Percentiles rank a stretch among this genome's conserved stretches.
phyloP scores from a whole-genome alignment of 64 coral and sea anemone genomes.

The Actinia equina region DNA sequence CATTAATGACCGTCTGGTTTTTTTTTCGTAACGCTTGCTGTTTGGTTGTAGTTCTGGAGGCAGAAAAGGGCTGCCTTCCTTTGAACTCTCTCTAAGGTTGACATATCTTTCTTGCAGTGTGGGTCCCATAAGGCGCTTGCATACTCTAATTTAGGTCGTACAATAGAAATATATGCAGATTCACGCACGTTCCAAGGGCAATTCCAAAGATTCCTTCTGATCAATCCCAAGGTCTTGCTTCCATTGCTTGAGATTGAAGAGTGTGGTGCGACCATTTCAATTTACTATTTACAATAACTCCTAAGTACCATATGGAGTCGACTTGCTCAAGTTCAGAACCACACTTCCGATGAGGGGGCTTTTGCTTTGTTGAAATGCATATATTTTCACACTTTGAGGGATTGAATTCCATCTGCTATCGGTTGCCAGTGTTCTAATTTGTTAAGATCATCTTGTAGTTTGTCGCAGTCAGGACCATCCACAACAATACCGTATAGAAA shows the following conservation, averaged over 20 bases:
- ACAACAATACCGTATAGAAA: too few relatives aligned
- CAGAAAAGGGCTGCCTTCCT: constrained; percentile 37
- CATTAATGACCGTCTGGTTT: too few relatives aligned
- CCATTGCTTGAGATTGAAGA: constrained; percentile 12
- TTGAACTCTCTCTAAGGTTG: constrained; percentile 17
- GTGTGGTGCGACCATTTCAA: constrained; percentile 59
- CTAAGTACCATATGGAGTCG: too few relatives aligned
- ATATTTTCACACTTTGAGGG: neutral
- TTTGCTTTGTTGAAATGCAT: constrained; percentile 11
- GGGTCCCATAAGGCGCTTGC: constrained; percentile 30
- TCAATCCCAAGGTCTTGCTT: constrained; percentile 26
- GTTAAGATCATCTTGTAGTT: too few relatives aligned
- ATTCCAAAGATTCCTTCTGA: constrained; percentile 27
- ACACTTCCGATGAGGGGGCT: neutral
- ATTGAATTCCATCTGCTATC: too few relatives aligned
- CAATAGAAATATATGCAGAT: constrained; percentile 30
- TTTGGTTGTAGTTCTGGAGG: neutral
- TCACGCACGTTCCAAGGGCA: constrained; percentile 22
- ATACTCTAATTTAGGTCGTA: constrained; percentile 11
- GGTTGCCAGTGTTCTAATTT: too few relatives aligned
- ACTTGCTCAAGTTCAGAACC: constrained; percentile 1
- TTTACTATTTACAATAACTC: too few relatives aligned
- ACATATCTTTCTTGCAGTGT: constrained; percentile 42
- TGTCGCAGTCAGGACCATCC: too few relatives aligned
- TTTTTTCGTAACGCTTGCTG: constrained; percentile 64